Percentiles rank a stretch among this genome's conserved stretches.
Evolutionary conservation across 2,797 vertebrate genomes (phyloP).

Genomic region (Danio choprae): DNA sequence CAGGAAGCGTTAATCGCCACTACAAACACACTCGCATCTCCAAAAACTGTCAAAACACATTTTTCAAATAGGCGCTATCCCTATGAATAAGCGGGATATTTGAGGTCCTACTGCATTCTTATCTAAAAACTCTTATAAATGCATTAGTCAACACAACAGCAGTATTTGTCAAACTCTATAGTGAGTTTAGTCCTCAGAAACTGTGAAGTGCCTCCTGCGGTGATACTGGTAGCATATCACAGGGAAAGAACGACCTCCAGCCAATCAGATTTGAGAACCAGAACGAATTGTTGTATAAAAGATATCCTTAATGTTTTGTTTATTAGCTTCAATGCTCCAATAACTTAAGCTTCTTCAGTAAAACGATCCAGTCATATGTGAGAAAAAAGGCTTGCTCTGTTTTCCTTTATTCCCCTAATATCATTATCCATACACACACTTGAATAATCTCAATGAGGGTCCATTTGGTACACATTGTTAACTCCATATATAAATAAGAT

Average conservation of each 20-base stretch:
- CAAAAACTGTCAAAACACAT: too few species aligned
- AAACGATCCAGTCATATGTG: constrained; percentile 8
- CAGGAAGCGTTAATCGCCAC: too few species aligned
- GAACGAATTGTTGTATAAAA: not conserved
- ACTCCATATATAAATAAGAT: constrained; percentile 9
- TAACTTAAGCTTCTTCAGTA: not conserved
- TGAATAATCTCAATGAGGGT: constrained; percentile 27
- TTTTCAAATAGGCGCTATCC: too few species aligned
- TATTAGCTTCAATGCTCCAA: not conserved
- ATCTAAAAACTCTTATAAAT: too few species aligned
- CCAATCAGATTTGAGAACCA: not conserved
- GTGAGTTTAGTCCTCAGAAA: too few species aligned
- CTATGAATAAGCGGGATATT: too few species aligned
- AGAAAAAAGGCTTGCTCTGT: constrained; percentile 6
- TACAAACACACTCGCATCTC: too few species aligned
- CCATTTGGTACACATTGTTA: constrained; percentile 35
- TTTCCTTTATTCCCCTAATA: constrained; percentile 21
- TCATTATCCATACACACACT: constrained; percentile 26
- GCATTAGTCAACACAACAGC: too few species aligned
- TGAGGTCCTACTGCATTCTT: too few species aligned
- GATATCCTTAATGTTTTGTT: not conserved
- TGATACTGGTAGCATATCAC: constrained; percentile 48
- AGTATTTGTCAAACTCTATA: too few species aligned
- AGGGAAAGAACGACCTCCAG: constrained; percentile 50
- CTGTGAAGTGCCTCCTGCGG: too few species aligned